Percentiles rank a stretch among this genome's conserved stretches.
Evolutionary conservation across 2,888 invertebrate species (phyloP).

Genomic region (Eubasilissa splendida): DNA sequence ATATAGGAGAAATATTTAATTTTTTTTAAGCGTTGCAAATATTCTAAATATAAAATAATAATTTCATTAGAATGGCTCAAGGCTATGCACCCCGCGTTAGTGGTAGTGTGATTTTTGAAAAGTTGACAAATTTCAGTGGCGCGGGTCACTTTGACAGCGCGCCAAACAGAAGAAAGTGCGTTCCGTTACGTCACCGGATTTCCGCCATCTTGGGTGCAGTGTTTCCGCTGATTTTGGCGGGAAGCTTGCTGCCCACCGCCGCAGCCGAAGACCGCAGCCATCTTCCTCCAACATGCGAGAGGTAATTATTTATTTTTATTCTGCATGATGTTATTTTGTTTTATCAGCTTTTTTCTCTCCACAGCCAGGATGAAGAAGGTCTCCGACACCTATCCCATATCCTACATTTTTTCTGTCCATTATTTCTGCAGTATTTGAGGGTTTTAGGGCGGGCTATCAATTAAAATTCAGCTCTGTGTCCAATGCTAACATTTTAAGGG

Average conservation of each 20-base stretch:
- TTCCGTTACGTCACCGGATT: neutral
- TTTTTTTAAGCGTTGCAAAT: neutral
- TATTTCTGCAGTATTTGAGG: no score
- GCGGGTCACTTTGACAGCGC: slow-evolving; percentile 12
- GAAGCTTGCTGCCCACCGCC: slow-evolving; percentile 63
- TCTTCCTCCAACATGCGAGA: slow-evolving; percentile 72
- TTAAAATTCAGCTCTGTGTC: no score
- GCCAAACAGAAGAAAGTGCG: slow-evolving; percentile 8
- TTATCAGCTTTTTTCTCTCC: no score
- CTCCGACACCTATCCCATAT: no score
- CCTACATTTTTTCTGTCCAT: no score
- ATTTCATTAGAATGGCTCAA: neutral
- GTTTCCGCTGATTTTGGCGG: slow-evolving; percentile 63
- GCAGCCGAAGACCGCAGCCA: slow-evolving; percentile 65
- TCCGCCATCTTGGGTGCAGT: slow-evolving; percentile 19
- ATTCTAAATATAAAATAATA: neutral
- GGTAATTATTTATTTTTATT: slow-evolving; percentile 62
- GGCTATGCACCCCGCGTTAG: neutral
- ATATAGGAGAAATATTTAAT: neutral
- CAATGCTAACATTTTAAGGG: no score
- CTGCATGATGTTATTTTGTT: neutral
- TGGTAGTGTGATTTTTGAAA: neutral
- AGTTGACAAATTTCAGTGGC: neutral
- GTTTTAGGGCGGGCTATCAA: no score
- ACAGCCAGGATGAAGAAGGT: no score